A percentile compares a stretch with the other conserved stretches of the same genome.
Conservation (phyloP, 2,113 vertebrate genomes). For the Ailuropoda melanoleuca region DNA sequence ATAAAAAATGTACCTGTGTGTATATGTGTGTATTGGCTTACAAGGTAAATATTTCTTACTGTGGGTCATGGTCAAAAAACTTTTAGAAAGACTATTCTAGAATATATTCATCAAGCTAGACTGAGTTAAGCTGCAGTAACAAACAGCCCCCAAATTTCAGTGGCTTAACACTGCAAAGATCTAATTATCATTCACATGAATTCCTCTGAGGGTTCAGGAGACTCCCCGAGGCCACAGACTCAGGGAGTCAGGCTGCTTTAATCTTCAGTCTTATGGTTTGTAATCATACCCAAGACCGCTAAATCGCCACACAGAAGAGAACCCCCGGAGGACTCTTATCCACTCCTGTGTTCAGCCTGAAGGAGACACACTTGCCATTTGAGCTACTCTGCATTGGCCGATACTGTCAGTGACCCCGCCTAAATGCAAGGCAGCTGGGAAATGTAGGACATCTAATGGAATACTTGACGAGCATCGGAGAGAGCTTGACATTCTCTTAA, state of each 20-base stretch:
- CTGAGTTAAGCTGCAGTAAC: neutral
- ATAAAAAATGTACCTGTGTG: neutral
- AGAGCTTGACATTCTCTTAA: neutral
- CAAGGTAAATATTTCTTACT: conserved; percentile 32
- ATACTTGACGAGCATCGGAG: neutral
- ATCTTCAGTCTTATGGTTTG: neutral
- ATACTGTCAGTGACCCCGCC: neutral
- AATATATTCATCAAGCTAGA: neutral
- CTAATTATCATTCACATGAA: neutral
- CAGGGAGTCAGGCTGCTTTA: neutral
- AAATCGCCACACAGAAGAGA: neutral
- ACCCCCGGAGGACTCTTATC: neutral
- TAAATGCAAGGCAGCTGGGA: neutral
- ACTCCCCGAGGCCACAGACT: neutral
- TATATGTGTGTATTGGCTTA: neutral
- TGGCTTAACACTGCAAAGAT: neutral
- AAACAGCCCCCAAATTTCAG: neutral
- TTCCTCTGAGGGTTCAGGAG: neutral
- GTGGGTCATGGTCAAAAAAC: neutral
- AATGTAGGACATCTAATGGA: neutral
- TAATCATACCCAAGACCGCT: neutral
- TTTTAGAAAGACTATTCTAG: conserved; percentile 33
- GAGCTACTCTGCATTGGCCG: too few species aligned
- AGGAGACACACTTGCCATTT: neutral
- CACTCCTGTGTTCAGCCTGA: neutral